Percentiles rank a stretch among this genome's conserved stretches.
phyloP scores from a whole-genome alignment of 64 coral and sea anemone species.

The Actinia equina region DNA sequence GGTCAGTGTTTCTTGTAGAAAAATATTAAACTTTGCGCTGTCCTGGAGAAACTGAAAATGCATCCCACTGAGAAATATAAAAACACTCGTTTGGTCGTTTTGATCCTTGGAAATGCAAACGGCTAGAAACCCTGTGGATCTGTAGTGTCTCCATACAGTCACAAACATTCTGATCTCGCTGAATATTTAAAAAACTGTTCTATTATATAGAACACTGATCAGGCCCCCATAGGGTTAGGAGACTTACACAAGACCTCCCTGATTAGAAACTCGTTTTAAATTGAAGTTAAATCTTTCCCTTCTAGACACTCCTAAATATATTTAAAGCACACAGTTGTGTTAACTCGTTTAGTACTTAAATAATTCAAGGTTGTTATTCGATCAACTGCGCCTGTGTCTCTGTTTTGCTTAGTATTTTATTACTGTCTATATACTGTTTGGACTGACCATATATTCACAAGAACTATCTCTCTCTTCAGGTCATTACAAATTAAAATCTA shows the following conservation, averaged over 20 bases:
- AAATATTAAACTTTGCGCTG: not conserved
- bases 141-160: not conserved
- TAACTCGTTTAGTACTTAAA: not conserved
- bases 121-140: not conserved
- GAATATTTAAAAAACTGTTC: not conserved
- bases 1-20: not conserved
- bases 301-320: not conserved
- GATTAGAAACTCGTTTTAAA: not conserved
- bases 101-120: not conserved
- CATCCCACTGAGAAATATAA: not conserved
- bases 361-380: not conserved
- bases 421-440: not conserved
- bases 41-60: not conserved
- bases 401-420: not conserved
- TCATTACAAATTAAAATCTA: slow-evolving; percentile 3
- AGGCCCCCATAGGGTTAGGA: not conserved
- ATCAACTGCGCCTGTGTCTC: not conserved
- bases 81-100: not conserved
- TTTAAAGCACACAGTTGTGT: not conserved
- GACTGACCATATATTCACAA: not conserved
- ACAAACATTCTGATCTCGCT: not conserved
- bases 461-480: not conserved
- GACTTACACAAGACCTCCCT: not conserved
- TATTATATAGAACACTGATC: not conserved
- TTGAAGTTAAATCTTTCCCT: not conserved